Percentiles rank a stretch among this genome's conserved stretches.
These are phyloP conservation scores for Armadillidium nasatum DNA, from an alignment of 1,140 invertebrate species.

Conservation along the genomic window DNA sequence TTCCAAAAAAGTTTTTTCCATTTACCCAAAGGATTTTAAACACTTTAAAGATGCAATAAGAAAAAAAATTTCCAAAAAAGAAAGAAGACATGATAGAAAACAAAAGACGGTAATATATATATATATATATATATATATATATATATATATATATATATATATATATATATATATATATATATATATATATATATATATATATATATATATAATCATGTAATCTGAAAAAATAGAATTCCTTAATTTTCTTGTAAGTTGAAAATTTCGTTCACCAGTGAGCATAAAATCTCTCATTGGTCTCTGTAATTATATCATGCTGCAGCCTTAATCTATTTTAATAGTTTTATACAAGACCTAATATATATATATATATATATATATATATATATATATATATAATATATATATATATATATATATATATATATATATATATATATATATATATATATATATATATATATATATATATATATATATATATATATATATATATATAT, in stretches of 20 bases:
- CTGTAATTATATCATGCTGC: too few species aligned
- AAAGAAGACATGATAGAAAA: not conserved
- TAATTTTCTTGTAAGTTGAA: too few species aligned
- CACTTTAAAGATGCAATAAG: not conserved
- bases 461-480: not conserved
- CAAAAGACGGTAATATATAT: not conserved
- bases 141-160: slow-evolving; percentile 22
- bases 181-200: slow-evolving; percentile 20
- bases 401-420: not conserved
- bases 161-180: slow-evolving; percentile 19
- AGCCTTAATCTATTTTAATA: too few species aligned
- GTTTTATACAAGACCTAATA: too few species aligned
- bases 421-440: slow-evolving; percentile 10
- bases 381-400: too few species aligned
- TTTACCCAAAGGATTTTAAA: not conserved
- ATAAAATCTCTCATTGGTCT: too few species aligned
- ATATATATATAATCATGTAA: not conserved
- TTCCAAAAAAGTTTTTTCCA: not conserved
- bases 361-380: too few species aligned
- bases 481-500: too few species aligned
- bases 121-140: slow-evolving; percentile 17
- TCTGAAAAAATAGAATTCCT: too few species aligned
- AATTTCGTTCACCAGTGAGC: too few species aligned
- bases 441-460: not conserved
- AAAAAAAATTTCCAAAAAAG: not conserved